Evolutionary conservation across 2,113 vertebrate genomes (phyloP).

Genomic region (Boleophthalmus pectinirostris): DNA sequence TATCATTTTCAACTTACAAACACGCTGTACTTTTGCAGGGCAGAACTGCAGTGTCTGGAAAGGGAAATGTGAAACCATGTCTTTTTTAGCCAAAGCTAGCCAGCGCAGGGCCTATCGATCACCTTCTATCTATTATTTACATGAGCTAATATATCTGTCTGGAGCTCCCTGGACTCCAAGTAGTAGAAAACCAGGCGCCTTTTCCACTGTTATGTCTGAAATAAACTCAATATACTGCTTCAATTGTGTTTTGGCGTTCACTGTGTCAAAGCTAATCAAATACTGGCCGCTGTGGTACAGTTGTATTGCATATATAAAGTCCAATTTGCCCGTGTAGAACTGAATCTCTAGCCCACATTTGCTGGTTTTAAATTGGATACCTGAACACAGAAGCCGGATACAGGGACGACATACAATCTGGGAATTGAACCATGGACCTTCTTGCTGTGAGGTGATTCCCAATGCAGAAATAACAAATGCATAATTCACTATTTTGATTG

Average conservation of each 20-base stretch:
- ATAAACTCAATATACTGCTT: not conserved
- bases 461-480: no score
- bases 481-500: not conserved
- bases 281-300: not conserved
- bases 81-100: constrained; percentile 1
- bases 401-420: not conserved
- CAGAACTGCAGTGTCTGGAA: not conserved
- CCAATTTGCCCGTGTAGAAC: not conserved
- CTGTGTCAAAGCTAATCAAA: constrained; percentile 3
- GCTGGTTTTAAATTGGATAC: not conserved
- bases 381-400: no score
- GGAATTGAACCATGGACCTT: not conserved
- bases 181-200: not conserved
- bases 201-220: not conserved
- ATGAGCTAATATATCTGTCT: constrained; percentile 15
- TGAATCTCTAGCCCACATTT: not conserved
- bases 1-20: no score
- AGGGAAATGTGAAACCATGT: not conserved
- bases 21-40: not conserved
- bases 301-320: not conserved
- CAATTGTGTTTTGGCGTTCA: not conserved
- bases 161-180: not conserved
- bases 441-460: not conserved
- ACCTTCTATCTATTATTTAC: constrained; percentile 38
- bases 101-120: constrained; percentile 14